phyloP scores from a whole-genome alignment of 1,140 invertebrate genomes.

The Bombus vancouverensis region DNA sequence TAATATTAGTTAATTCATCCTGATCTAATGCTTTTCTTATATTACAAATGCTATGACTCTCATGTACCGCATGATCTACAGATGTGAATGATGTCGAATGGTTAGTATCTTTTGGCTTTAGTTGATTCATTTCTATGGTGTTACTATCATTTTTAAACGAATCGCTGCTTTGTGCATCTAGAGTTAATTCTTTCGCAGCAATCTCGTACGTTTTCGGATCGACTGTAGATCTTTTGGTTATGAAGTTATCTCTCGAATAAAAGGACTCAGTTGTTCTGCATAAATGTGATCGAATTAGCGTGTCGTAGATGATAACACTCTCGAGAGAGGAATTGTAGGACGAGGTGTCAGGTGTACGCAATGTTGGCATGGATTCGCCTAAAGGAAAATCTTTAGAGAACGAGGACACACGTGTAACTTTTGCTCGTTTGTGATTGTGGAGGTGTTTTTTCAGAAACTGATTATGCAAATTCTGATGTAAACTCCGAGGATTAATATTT shows the following conservation, averaged over 20 bases:
- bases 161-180: slow-evolving; percentile 30
- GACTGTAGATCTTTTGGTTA: slow-evolving; percentile 27
- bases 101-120: slow-evolving; percentile 43
- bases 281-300: slow-evolving; percentile 13
- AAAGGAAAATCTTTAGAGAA: not conserved
- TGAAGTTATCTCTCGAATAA: not conserved
- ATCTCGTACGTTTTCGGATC: not conserved
- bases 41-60: slow-evolving; percentile 67
- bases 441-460: not conserved
- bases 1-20: slow-evolving; percentile 57
- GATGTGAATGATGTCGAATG: not conserved
- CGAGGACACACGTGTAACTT: not conserved
- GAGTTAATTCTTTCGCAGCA: slow-evolving; percentile 25
- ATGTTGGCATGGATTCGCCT: slow-evolving; percentile 1
- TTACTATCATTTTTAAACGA: slow-evolving; percentile 4
- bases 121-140: slow-evolving; percentile 32
- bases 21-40: slow-evolving; percentile 50
- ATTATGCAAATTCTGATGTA: slow-evolving; percentile 8
- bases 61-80: slow-evolving; percentile 50
- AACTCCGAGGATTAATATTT: not conserved
- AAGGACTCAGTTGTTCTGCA: slow-evolving; percentile 20
- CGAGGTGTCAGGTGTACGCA: slow-evolving; percentile 21
- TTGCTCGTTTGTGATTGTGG: not conserved
- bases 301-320: slow-evolving; percentile 27
- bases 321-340: slow-evolving; percentile 48